A percentile compares a stretch with the other conserved stretches of the same genome.
Conservation (phyloP, 1,140 invertebrate species). For the Tetragonula clypearis region DNA sequence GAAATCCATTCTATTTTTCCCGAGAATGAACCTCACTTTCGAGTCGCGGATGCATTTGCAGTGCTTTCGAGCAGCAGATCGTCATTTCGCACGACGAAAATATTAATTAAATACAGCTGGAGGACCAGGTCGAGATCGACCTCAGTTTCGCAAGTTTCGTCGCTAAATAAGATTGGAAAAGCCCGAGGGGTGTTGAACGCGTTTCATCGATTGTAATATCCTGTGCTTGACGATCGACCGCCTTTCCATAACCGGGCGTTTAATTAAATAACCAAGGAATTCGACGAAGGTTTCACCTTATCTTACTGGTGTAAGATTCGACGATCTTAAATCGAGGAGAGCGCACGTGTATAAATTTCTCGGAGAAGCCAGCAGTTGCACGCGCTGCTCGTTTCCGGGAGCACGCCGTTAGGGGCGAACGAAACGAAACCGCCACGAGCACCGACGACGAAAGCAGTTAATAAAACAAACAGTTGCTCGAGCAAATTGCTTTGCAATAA, state of each 20-base stretch:
- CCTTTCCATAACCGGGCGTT: constrained; percentile 60
- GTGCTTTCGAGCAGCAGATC: not conserved
- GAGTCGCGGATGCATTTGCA: too few relatives aligned
- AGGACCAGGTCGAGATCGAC: not conserved
- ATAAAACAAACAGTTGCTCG: constrained; percentile 24
- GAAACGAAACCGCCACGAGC: constrained; percentile 8
- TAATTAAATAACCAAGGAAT: constrained; percentile 64
- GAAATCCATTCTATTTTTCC: too few relatives aligned
- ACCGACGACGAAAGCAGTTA: constrained; percentile 23
- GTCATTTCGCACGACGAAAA: not conserved
- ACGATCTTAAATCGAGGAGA: constrained; percentile 19
- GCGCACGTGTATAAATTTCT: constrained; percentile 56
- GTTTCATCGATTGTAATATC: constrained; percentile 51
- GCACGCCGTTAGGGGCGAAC: not conserved
- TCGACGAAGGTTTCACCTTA: constrained; percentile 50
- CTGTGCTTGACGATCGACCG: constrained; percentile 57
- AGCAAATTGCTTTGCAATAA: constrained; percentile 26
- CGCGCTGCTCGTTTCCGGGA: not conserved
- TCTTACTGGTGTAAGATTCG: constrained; percentile 13
- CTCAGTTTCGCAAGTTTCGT: not conserved
- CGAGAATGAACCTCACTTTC: too few relatives aligned
- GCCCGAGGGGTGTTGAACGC: not conserved
- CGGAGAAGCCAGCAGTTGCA: constrained; percentile 13
- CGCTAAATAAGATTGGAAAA: not conserved
- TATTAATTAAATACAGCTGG: not conserved